Base-by-base conservation (phyloP, 1,140 invertebrate species). In the Drosophila auraria region DNA sequence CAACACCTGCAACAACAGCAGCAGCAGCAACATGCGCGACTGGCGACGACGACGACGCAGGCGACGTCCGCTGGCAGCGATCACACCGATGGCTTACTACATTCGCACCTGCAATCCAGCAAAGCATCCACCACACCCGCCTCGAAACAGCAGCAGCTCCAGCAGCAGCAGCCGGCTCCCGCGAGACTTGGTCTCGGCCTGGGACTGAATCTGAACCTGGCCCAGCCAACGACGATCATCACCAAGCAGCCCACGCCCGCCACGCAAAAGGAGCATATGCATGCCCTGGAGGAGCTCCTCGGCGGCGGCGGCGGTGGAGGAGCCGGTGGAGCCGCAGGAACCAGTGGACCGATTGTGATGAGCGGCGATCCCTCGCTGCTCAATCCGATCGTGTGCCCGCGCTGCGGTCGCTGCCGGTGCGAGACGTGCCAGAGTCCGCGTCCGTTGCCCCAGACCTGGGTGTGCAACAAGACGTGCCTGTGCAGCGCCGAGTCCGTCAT, bases 341-440 rank as follows among this genome's bases (percentile, higher is more conserved):
- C 75, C 25, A 69, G 77, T 7, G 72, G 83, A 5, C 68, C 91
- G 3, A 86, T 91, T 50, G 86, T 92, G 5, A 76, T 92, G 57
- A 77, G 81, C 53, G 83, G 83, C 5, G 91, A 90, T 72, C 76
- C 91, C 9, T 58, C 80, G 38, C 80, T 80, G 33, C 45, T 78
- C 6, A 94, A 94, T 78, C 96, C 96, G 9, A 97, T 98, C 82
- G 96, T 97, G 87, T 98, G 97, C 94, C 95, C 95, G 45, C 95
- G 95, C 73, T 99, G 98, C 94, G 96, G 96, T 25, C 95, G 95
- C 70, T 99, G 98, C 93, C 94, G 96, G 27, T 99, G 98, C 94
- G 96, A 96, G 84, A 95, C 97, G 69, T 99, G 98, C 93, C 95
- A 97, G 54, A 95, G 96, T 83, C 97, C 97, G 9, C 94, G 97